Percentiles rank a stretch among this genome's conserved stretches.
These are phyloP conservation scores for Gadopsis bispinosus DNA, from an alignment of 2,797 vertebrate species.

Conservation along the genomic window DNA sequence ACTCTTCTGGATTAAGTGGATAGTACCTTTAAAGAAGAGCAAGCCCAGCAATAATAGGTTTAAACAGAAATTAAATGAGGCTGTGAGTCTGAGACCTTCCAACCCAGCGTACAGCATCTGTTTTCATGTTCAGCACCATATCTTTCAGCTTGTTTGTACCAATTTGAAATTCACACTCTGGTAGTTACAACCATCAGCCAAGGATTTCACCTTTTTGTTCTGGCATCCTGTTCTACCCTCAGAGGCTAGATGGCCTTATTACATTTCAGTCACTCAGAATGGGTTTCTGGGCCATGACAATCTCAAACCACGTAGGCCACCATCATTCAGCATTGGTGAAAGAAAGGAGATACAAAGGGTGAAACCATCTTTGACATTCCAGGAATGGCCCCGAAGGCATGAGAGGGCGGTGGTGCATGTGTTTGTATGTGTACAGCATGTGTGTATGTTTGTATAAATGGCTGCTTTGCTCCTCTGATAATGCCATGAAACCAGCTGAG, in stretches of 20 bases:
- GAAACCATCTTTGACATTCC: conserved; percentile 90
- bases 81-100: conserved; percentile 45
- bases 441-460: conserved; percentile 65
- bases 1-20: conserved; percentile 81
- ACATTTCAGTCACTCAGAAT: conserved; percentile 70
- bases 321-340: conserved; percentile 83
- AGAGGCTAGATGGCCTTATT: conserved; percentile 77
- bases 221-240: conserved; percentile 60
- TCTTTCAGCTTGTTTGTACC: conserved; percentile 40
- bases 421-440: conserved; percentile 45
- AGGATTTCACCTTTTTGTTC: conserved; percentile 50
- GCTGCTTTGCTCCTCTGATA: conserved; percentile 70
- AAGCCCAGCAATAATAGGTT: conserved; percentile 45
- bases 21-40: conserved; percentile 76
- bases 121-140: conserved; percentile 10
- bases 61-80: conserved; percentile 55
- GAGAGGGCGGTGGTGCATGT: conserved; percentile 67
- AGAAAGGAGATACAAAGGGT: conserved; percentile 82
- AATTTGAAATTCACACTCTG: conserved; percentile 44
- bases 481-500: conserved; percentile 63
- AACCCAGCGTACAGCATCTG: conserved; percentile 1
- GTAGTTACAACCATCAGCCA: conserved; percentile 38
- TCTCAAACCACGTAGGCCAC: conserved; percentile 75
- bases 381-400: conserved; percentile 89
- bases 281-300: conserved; percentile 75